phyloP scores from a whole-genome alignment of 2,797 vertebrate species.

The Acomys russatus region DNA sequence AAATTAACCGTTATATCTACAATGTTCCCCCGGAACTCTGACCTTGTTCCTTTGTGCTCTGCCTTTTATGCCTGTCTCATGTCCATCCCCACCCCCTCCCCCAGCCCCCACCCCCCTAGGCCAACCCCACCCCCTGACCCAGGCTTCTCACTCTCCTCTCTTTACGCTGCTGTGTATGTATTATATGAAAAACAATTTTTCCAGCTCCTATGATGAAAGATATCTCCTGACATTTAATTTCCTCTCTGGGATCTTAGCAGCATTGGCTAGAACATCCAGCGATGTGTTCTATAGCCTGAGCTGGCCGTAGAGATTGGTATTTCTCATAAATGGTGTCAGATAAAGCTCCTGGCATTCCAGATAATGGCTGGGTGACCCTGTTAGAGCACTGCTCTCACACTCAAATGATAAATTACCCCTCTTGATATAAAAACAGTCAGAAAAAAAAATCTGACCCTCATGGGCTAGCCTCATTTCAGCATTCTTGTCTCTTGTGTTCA shows the following conservation, averaged over 20 bases:
- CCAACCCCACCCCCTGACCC: not conserved
- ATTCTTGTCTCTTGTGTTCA: not conserved
- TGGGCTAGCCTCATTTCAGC: not conserved
- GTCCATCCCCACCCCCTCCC: no score
- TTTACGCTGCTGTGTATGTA: not conserved
- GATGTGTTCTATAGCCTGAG: slow-evolving; percentile 28
- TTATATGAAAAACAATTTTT: not conserved
- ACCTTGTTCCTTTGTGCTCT: not conserved
- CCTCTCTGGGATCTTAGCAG: not conserved
- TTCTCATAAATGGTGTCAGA: slow-evolving; percentile 18
- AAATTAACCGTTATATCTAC: not conserved
- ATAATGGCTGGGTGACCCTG: not conserved
- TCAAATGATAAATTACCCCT: not conserved
- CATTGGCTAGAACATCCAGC: not conserved
- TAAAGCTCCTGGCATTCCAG: not conserved
- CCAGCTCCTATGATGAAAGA: not conserved
- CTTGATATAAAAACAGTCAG: not conserved
- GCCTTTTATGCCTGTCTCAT: not conserved
- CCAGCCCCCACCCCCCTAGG: not conserved
- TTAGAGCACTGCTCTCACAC: not conserved
- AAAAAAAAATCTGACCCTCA: not conserved
- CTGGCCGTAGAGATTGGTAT: not conserved
- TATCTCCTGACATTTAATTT: slow-evolving; percentile 66
- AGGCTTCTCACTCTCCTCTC: not conserved
- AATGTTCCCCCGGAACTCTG: not conserved